These are phyloP conservation scores for Bovichtus diacanthus DNA, from an alignment of 2,797 vertebrate species.

Conservation along the genomic window DNA sequence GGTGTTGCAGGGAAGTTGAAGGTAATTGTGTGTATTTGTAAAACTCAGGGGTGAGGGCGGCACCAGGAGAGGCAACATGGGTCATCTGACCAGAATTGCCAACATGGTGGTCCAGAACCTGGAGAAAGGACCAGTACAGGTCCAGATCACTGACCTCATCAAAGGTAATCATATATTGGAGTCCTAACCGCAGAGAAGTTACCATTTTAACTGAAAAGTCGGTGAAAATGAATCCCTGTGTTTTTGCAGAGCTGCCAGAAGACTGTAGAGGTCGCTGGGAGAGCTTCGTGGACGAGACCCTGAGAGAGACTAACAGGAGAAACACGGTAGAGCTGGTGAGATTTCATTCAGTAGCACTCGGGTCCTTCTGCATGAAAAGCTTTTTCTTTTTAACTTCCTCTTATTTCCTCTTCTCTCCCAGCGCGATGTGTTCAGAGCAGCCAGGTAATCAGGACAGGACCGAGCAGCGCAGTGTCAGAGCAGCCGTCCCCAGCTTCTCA, in stretches of 20 bases:
- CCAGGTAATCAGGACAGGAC: constrained; percentile 15
- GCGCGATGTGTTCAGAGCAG: background rate
- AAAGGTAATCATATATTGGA: constrained; percentile 83
- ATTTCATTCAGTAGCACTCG: background rate
- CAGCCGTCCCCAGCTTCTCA: constrained; percentile 4
- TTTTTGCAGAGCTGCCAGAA: constrained; percentile 90
- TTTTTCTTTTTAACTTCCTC: background rate
- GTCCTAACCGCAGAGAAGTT: background rate
- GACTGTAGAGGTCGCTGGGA: constrained; percentile 98
- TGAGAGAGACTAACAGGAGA: constrained; percentile 94
- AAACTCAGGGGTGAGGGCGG: constrained; percentile 90
- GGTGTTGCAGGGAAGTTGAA: background rate
- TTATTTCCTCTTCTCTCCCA: background rate
- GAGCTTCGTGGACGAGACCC: constrained; percentile 94
- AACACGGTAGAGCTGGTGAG: constrained; percentile 97
- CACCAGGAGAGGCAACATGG: constrained; percentile 96
- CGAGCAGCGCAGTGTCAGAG: constrained; percentile 14
- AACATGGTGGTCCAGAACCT: constrained; percentile 96
- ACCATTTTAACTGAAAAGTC: background rate
- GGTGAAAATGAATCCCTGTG: background rate
- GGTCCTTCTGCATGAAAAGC: background rate
- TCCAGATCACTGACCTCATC: constrained; percentile 91
- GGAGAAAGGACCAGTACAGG: constrained; percentile 93
- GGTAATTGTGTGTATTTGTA: background rate
- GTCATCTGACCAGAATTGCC: constrained; percentile 96